Percentiles rank a stretch among this genome's conserved stretches.
Evolutionary conservation across 2,888 invertebrate genomes (phyloP).

Genomic region (Eumerus sabulonum): DNA sequence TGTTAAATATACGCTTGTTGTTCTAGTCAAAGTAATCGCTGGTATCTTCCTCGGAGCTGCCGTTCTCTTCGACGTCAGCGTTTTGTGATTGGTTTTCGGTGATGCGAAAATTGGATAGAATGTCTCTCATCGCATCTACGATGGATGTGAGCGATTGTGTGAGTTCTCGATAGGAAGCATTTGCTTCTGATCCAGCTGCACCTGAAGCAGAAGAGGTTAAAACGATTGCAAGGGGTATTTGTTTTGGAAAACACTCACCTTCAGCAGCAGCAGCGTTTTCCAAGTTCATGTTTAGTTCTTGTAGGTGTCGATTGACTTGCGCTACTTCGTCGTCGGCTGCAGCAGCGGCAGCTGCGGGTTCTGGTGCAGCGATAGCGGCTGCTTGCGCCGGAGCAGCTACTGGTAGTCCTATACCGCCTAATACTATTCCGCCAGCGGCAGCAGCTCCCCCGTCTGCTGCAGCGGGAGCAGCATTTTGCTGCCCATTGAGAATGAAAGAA

Average conservation of each 20-base stretch:
- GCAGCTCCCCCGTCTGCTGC: slow-evolving; percentile 61
- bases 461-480: slow-evolving; percentile 64
- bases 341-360: slow-evolving; percentile 22
- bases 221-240: too few species aligned
- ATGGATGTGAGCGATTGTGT: slow-evolving; percentile 84
- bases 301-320: slow-evolving; percentile 71
- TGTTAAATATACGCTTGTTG: slow-evolving; percentile 4
- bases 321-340: slow-evolving; percentile 71
- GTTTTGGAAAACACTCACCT: slow-evolving; percentile 65
- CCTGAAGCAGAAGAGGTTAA: not conserved
- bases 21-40: slow-evolving; percentile 78
- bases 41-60: slow-evolving; percentile 80
- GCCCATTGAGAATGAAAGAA: slow-evolving; percentile 80
- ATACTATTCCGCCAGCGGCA: slow-evolving; percentile 61
- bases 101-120: slow-evolving; percentile 83
- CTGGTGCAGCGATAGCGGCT: not conserved
- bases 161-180: slow-evolving; percentile 78
- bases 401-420: slow-evolving; percentile 44
- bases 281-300: slow-evolving; percentile 72
- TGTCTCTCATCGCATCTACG: slow-evolving; percentile 86
- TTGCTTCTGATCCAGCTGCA: slow-evolving; percentile 76
- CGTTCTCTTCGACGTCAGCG: slow-evolving; percentile 79
- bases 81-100: slow-evolving; percentile 80
- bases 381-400: slow-evolving; percentile 17
- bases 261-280: slow-evolving; percentile 72